Evolutionary conservation across 2,797 vertebrate genomes (phyloP).

Genomic region (Halcyon chelicuti): DNA sequence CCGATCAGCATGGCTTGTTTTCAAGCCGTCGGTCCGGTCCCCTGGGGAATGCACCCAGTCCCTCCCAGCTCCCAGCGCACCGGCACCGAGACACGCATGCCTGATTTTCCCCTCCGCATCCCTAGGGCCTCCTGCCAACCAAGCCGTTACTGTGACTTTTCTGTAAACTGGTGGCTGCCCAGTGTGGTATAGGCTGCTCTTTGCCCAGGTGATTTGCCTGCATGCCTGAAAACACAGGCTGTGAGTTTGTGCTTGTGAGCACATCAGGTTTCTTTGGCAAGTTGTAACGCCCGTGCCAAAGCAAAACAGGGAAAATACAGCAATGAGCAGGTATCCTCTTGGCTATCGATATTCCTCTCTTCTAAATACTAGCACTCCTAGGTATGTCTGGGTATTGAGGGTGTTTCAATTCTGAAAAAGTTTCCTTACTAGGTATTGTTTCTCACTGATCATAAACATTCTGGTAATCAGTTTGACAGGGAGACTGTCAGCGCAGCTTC

Average conservation of each 20-base stretch:
- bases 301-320: background rate
- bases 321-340: fast-evolving
- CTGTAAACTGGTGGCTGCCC: background rate
- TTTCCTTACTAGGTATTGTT: background rate
- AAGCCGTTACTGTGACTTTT: fast-evolving
- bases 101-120: background rate
- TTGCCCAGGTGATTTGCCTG: background rate
- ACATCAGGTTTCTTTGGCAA: fast-evolving
- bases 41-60: background rate
- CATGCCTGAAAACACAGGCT: background rate
- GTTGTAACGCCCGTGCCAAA: background rate
- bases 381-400: background rate
- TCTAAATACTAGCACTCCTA: background rate
- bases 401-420: fast-evolving
- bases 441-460: background rate
- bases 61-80: background rate
- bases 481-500: background rate
- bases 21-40: fast-evolving
- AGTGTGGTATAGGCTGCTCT: fast-evolving
- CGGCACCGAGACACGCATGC: fast-evolving
- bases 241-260: background rate
- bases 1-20: background rate
- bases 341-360: background rate
- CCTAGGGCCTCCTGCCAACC: background rate
- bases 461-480: background rate